These are phyloP conservation scores for Sturnus vulgaris DNA, from an alignment of 2,113 vertebrate genomes.

Conservation along the genomic window DNA sequence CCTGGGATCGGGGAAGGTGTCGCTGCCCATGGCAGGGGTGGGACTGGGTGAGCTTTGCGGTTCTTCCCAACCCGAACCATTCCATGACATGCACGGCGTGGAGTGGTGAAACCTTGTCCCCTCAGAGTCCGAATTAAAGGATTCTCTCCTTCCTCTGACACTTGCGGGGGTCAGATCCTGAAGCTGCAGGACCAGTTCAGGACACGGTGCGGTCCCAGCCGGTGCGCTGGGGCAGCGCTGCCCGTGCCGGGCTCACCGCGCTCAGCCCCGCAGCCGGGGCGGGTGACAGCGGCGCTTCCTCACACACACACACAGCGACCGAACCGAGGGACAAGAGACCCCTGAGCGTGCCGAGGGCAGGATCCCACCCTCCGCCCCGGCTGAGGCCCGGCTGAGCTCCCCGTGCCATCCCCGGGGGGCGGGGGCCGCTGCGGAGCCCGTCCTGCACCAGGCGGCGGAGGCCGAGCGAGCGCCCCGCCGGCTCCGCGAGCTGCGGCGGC, in stretches of 20 bases:
- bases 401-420: background rate
- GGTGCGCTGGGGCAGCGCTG: rapidly evolving
- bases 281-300: background rate
- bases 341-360: background rate
- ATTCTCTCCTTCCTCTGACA: background rate
- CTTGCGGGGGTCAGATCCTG: rapidly evolving
- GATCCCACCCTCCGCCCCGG: background rate
- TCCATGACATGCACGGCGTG: rapidly evolving
- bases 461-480: constrained; percentile 55
- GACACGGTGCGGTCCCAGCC: rapidly evolving
- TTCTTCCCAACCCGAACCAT: background rate
- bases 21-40: background rate
- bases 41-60: background rate
- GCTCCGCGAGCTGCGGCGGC: constrained; percentile 44
- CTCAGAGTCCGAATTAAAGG: background rate
- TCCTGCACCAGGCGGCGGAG: constrained; percentile 68
- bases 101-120: rapidly evolving
- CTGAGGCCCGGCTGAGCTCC: background rate
- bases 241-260: rapidly evolving
- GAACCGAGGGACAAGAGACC: background rate
- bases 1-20: background rate
- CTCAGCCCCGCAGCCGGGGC: too few relatives aligned
- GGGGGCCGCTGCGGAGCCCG: constrained; percentile 56
- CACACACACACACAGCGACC: background rate
- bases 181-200: rapidly evolving